Percentiles rank a stretch among this genome's conserved stretches.
Conservation (phyloP, 2,113 vertebrate genomes). For the Salvelinus alpinus region DNA sequence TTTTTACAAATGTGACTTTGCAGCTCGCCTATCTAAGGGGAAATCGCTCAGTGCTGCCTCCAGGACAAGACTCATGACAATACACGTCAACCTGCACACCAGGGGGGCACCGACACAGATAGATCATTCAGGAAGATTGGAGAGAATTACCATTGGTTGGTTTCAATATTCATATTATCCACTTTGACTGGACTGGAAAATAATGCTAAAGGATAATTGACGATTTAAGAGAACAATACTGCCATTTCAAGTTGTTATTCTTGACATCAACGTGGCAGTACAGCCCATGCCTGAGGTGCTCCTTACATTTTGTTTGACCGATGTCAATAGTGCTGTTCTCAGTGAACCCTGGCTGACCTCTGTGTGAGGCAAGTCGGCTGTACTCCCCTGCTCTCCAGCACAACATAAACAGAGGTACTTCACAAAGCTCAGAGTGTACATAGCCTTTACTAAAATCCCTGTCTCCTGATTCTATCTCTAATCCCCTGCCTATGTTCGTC, state of each 20-base stretch:
- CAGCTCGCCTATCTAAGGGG: too few relatives aligned
- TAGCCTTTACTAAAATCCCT: slow-evolving; percentile 49
- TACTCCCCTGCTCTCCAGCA: slow-evolving; percentile 45
- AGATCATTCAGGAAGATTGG: slow-evolving; percentile 47
- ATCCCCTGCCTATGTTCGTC: slow-evolving; percentile 58
- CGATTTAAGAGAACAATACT: slow-evolving; percentile 40
- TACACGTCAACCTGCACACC: background rate
- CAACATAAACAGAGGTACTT: slow-evolving; percentile 59
- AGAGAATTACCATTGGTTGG: slow-evolving; percentile 26
- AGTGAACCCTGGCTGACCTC: slow-evolving; percentile 69
- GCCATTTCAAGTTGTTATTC: slow-evolving; percentile 35
- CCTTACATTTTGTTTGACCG: slow-evolving; percentile 36
- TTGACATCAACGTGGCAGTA: slow-evolving; percentile 31
- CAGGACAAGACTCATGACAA: too few relatives aligned
- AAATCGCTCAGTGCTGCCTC: too few relatives aligned
- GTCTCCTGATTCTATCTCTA: slow-evolving; percentile 65
- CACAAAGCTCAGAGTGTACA: slow-evolving; percentile 25
- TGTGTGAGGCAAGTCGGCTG: slow-evolving; percentile 54
- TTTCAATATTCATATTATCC: slow-evolving; percentile 46
- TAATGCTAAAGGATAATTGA: slow-evolving; percentile 25
- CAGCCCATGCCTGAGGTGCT: slow-evolving; percentile 45
- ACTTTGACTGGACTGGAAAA: slow-evolving; percentile 20
- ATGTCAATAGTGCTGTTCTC: slow-evolving; percentile 31
- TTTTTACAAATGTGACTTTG: too few relatives aligned
- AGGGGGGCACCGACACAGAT: slow-evolving; percentile 18